Evolutionary conservation across 2,888 invertebrate species (phyloP), one percentile per base, ranked within the genome.

Genomic region (Agrotis ipsilon): DNA sequence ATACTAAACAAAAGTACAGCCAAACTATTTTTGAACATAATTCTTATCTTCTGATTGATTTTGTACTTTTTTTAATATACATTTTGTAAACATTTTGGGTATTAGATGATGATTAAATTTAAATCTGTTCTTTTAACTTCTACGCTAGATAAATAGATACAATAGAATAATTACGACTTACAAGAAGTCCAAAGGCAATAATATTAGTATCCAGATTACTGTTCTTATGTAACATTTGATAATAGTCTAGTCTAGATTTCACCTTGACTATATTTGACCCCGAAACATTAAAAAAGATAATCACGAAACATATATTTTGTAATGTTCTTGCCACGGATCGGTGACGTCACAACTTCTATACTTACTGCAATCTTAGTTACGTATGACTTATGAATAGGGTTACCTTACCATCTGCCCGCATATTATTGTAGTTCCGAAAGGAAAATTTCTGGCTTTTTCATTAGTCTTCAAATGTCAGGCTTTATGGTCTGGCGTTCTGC

Each of bases 191-290:
- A 14, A 59, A 63, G 39, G 55, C 21, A 43, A 27, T 48, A 21
- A 54, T 32, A 32, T 80, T 74, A 74, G 14, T 67, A 6, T 16
- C 43, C 18, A 61, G 32, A 59, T 79, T 75, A 64, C 11, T 49
- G 60, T 24, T 63, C 18, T 14, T 43, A 74, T n/a, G n/a, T 49
- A 32, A 59, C 13, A 11, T 7, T 80, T 71, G 79, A 71, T 82
- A 84, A 68, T 32, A 69, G 46, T 60, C 71, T 66, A 79, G 57
- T 48, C 49, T n/a, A n/a, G n/a, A n/a, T n/a, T 68, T 84, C 72
- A 81, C 84, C 84, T 84, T 85, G 85, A 75, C 77, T 61, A 52
- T 49, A 67, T 69, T 45, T 84, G 83, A 80, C 83, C 84, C 75
- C 81, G 69, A 85, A 84, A 79, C 77, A 77, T 78, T 72, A 75